Base-by-base conservation (phyloP, 2,888 invertebrate species). In the Endotricha flammealis region DNA sequence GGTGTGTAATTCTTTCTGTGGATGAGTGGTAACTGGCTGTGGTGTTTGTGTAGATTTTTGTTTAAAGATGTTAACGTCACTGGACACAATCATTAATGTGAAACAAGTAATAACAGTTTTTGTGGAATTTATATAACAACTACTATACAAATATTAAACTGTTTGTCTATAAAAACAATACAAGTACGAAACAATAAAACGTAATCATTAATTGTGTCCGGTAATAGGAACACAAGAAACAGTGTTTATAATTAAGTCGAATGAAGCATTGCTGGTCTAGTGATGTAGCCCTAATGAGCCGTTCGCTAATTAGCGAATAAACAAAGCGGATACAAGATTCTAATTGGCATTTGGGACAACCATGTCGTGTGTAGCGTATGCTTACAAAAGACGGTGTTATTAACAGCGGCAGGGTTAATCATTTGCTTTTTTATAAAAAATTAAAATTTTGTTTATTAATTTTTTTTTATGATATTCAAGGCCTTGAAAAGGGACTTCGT, bases 271-370 rank as follows among this genome's bases (percentile, higher is more conserved):
- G 64, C 59, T 65, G 62, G 70, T 67, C 66, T 77, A 75, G 74
- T 72, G 73, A 75, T 77, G 78, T 77, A 68, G 69, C 74, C 74
- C 75, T 82, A 85, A 85, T 82, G 83, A 83, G 80, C 65, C 70
- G 70, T 71, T 80, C 62, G 79, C 81, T 83, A 85, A 83, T 83
- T 85, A 82, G 80, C 64, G 81, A 73, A 82, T 79, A 81, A 82
- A 83, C 81, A 82, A 75, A 72, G 70, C 67, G 69, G 77, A 74
- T 83, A 77, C 75, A 61, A 67, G 73, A 77, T 78, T 81, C 78
- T 85, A 85, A 85, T 85, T 85, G 79, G 81, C 82, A 78, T 82
- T 82, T 75, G 74, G 80, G 74, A 77, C 71, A 74, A 66, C 66
- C 69, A 53, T 57, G 59, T 60, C 54, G 60, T 57, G 50, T 49